Evolutionary conservation across 1,140 invertebrate species (phyloP).

Genomic region (Rhynchophorus ferrugineus): DNA sequence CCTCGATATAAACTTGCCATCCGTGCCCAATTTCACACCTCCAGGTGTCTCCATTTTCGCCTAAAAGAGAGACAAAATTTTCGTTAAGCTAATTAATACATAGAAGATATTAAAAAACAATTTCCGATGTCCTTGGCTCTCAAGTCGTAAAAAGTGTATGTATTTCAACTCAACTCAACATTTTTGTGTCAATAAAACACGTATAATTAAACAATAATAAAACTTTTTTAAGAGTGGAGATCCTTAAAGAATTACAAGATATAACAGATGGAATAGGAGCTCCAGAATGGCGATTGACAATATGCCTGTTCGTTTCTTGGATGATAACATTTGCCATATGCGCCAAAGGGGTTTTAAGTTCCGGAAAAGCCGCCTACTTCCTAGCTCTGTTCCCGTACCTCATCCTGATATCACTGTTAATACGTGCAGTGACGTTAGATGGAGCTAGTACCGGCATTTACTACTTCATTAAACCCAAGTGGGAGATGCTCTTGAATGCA

Average conservation of each 20-base stretch:
- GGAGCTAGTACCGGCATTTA: slow-evolving; percentile 68
- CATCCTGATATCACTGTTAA: slow-evolving; percentile 65
- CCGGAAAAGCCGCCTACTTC: slow-evolving; percentile 75
- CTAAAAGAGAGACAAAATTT: too few species aligned
- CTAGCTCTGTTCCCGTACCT: slow-evolving; percentile 81
- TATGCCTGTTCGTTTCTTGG: slow-evolving; percentile 74
- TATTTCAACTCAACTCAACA: too few species aligned
- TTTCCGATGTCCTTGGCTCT: too few species aligned
- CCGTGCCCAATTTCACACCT: too few species aligned
- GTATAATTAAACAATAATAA: too few species aligned
- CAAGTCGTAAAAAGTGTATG: too few species aligned
- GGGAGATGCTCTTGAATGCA: slow-evolving; percentile 53
- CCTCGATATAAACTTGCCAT: too few species aligned
- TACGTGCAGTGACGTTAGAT: slow-evolving; percentile 64
- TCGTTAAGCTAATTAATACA: too few species aligned
- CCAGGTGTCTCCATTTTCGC: too few species aligned
- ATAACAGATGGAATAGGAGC: slow-evolving; percentile 66
- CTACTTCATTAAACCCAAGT: slow-evolving; percentile 60
- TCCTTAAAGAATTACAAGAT: slow-evolving; percentile 58
- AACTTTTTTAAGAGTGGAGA: slow-evolving; percentile 37
- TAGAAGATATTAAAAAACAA: too few species aligned
- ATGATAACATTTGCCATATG: slow-evolving; percentile 67
- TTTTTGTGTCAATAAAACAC: too few species aligned
- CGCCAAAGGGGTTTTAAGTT: slow-evolving; percentile 69
- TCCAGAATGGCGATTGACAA: slow-evolving; percentile 66